Evolutionary conservation across 1,140 invertebrate species (phyloP).

Genomic region (Leucophenga varia): DNA sequence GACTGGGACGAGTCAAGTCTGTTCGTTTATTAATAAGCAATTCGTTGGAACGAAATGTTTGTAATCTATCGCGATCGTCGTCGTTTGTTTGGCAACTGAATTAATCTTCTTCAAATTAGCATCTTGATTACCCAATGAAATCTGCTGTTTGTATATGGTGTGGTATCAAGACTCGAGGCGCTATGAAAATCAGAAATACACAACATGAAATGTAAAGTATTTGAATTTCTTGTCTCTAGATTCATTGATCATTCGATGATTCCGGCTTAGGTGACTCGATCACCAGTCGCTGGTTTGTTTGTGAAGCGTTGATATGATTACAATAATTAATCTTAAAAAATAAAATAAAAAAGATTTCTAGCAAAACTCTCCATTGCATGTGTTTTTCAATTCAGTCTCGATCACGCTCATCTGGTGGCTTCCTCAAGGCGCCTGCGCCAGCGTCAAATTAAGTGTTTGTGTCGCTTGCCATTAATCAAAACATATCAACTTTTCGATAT

Average conservation of each 20-base stretch:
- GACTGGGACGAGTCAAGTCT: constrained; percentile 19
- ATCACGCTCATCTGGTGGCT: no score
- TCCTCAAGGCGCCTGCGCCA: constrained; percentile 47
- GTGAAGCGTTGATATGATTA: constrained; percentile 51
- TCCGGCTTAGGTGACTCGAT: no score
- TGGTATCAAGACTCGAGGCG: constrained; percentile 9
- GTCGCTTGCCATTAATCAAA: constrained; percentile 54
- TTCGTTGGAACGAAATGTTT: background rate
- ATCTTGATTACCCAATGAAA: constrained; percentile 55
- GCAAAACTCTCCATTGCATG: no score
- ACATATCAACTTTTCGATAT: constrained; percentile 54
- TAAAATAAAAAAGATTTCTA: no score
- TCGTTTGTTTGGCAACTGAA: constrained; percentile 15
- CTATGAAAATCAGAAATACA: constrained; percentile 43
- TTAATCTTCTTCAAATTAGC: constrained; percentile 56
- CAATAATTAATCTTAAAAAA: constrained; percentile 54
- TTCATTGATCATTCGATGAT: constrained; percentile 54
- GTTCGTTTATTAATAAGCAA: constrained; percentile 38
- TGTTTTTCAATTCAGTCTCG: no score
- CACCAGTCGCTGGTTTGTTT: constrained; percentile 39
- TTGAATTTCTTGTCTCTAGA: constrained; percentile 11
- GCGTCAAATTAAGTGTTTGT: constrained; percentile 57
- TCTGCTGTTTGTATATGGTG: no score
- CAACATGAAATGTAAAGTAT: background rate
- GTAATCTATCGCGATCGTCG: background rate